Conservation (phyloP, 2,113 vertebrate genomes). For the Neodontobutis hainanensis region DNA sequence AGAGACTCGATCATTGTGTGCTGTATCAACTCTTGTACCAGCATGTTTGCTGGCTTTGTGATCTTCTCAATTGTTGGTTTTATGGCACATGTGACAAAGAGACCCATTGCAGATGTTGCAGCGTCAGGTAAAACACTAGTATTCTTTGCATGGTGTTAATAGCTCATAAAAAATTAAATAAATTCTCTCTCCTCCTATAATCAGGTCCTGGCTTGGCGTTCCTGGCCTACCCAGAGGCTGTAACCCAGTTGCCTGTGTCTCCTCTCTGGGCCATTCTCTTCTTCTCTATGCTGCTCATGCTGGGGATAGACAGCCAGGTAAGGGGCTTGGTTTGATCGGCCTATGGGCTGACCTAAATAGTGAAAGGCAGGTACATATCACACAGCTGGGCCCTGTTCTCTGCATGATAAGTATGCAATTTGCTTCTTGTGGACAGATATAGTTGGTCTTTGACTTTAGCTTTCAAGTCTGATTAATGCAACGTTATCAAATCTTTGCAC, state of each 20-base stretch:
- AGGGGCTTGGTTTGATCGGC: constrained; percentile 61
- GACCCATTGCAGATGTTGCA: constrained; percentile 91
- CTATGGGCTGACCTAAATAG: constrained; percentile 75
- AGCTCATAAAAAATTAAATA: constrained; percentile 6
- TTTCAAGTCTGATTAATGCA: constrained; percentile 63
- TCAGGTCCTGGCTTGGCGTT: constrained; percentile 96
- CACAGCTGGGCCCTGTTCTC: constrained; percentile 50
- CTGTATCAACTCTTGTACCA: constrained; percentile 97
- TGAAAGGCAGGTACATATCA: constrained; percentile 62
- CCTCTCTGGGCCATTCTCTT: constrained; percentile 97
- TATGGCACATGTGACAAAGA: constrained; percentile 97
- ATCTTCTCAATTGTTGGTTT: constrained; percentile 99
- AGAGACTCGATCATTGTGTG: constrained; percentile 98
- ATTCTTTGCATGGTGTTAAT: background rate
- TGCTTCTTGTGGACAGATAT: constrained; percentile 61
- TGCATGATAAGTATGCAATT: constrained; percentile 68
- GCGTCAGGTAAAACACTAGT: constrained; percentile 87
- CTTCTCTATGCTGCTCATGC: constrained; percentile 99
- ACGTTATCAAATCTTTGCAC: constrained; percentile 59
- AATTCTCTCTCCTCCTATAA: constrained; percentile 30
- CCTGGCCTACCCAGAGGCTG: constrained; percentile 95
- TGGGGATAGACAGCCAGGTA: constrained; percentile 99
- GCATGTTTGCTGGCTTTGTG: constrained; percentile 98
- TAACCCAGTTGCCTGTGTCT: constrained; percentile 94
- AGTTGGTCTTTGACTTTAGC: constrained; percentile 62